A percentile compares a stretch with the other conserved stretches of the same genome.
Conservation (phyloP, 2,113 vertebrate genomes). For the Eonycteris spelaea region DNA sequence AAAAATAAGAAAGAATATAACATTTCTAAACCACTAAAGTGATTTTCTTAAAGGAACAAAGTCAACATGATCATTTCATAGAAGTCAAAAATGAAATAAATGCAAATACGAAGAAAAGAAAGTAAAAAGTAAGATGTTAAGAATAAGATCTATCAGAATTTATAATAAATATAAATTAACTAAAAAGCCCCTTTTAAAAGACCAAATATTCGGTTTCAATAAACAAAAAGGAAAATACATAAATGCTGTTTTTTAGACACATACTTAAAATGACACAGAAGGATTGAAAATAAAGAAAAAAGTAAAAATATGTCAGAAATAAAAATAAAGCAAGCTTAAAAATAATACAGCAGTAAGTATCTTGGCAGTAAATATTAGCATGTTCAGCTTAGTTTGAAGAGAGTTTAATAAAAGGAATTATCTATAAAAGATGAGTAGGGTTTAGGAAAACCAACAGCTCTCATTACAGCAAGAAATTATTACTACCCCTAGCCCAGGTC, state of each 20-base stretch:
- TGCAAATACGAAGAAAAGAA: background rate
- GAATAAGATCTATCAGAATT: background rate
- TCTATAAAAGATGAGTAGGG: background rate
- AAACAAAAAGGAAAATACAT: background rate
- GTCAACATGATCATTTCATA: background rate
- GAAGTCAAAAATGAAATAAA: slow-evolving; percentile 2
- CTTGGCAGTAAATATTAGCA: background rate
- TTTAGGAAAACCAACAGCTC: background rate
- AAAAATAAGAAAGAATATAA: background rate
- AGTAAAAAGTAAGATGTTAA: background rate
- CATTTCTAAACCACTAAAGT: background rate
- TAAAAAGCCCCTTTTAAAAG: background rate
- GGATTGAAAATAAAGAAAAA: background rate
- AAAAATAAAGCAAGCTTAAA: background rate
- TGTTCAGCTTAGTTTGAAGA: background rate
- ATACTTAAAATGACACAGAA: background rate
- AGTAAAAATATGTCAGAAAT: background rate
- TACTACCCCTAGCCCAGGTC: background rate
- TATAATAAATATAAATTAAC: background rate
- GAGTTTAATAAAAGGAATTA: background rate
- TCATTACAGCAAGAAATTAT: background rate
- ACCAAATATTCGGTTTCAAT: background rate
- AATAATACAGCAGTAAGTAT: background rate
- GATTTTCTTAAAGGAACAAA: background rate
- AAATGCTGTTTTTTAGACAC: background rate